A percentile compares a stretch with the other conserved stretches of the same genome.
Conservation (phyloP, 2,113 vertebrate genomes). For the Coracopsis vasa region DNA sequence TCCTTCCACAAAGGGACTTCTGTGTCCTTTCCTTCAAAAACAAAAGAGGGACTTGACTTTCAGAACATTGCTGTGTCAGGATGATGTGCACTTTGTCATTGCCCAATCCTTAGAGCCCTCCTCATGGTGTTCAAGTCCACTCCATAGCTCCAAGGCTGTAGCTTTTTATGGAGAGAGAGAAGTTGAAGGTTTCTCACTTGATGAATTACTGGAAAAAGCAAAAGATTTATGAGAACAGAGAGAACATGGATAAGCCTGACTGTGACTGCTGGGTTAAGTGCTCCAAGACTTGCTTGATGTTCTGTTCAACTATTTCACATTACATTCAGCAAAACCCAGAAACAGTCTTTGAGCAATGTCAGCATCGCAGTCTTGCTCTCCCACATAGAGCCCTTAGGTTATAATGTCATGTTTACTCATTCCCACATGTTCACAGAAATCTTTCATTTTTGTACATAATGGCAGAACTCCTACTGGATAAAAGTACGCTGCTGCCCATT, state of each 20-base stretch:
- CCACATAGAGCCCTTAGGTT: slow-evolving; percentile 34
- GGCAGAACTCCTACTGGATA: slow-evolving; percentile 14
- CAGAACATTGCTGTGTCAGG: neutral
- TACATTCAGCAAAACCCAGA: neutral
- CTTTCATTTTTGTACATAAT: slow-evolving; percentile 4
- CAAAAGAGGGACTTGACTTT: neutral
- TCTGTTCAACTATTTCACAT: neutral
- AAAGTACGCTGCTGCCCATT: neutral
- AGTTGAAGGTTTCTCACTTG: neutral
- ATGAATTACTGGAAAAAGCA: neutral
- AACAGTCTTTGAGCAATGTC: neutral
- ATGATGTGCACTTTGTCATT: neutral
- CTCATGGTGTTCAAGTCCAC: neutral
- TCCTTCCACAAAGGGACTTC: neutral
- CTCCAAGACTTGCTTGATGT: neutral
- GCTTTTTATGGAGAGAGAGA: neutral
- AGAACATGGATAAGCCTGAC: neutral
- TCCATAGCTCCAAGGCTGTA: neutral
- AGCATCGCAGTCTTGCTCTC: neutral
- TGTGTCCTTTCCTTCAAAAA: neutral
- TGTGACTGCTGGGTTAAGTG: neutral
- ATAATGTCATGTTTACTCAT: slow-evolving; percentile 31
- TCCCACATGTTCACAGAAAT: slow-evolving; percentile 9
- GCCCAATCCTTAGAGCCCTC: neutral
- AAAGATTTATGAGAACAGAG: neutral